These are phyloP conservation scores for Rotaria socialis DNA, from an alignment of 2,888 invertebrate species.

Conservation along the genomic window DNA sequence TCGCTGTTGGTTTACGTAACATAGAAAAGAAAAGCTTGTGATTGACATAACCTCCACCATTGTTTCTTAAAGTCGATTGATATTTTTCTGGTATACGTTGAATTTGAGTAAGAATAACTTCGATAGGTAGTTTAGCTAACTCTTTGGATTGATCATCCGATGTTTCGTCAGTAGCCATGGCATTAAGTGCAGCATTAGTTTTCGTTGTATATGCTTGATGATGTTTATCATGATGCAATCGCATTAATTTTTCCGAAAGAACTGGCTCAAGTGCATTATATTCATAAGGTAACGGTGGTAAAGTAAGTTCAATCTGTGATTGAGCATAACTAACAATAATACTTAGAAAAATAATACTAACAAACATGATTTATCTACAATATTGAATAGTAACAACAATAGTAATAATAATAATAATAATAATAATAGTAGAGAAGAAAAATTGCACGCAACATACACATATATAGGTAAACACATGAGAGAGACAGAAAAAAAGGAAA, in stretches of 20 bases:
- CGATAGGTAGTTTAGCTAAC: background rate
- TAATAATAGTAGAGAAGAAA: background rate
- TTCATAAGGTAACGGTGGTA: conserved; percentile 28
- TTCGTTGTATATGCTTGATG: background rate
- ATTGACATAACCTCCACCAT: conserved; percentile 29
- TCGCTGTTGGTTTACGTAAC: background rate
- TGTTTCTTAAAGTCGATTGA: background rate
- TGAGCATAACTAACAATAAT: background rate
- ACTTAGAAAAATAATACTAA: background rate
- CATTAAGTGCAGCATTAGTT: background rate
- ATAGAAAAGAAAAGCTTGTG: background rate
- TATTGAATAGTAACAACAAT: background rate
- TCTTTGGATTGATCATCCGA: background rate
- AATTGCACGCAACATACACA: background rate
- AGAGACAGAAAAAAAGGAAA: background rate
- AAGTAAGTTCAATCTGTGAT: background rate
- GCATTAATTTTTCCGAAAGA: background rate
- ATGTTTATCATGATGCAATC: conserved; percentile 25
- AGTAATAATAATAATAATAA: background rate
- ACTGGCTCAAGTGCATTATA: conserved; percentile 33
- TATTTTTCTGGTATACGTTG: background rate
- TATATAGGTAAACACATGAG: no score
- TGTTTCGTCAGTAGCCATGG: background rate
- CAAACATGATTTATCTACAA: background rate
- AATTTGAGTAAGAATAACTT: background rate